These are phyloP conservation scores for Mus minutoides DNA, from an alignment of 2,797 vertebrate species.

Conservation along the genomic window DNA sequence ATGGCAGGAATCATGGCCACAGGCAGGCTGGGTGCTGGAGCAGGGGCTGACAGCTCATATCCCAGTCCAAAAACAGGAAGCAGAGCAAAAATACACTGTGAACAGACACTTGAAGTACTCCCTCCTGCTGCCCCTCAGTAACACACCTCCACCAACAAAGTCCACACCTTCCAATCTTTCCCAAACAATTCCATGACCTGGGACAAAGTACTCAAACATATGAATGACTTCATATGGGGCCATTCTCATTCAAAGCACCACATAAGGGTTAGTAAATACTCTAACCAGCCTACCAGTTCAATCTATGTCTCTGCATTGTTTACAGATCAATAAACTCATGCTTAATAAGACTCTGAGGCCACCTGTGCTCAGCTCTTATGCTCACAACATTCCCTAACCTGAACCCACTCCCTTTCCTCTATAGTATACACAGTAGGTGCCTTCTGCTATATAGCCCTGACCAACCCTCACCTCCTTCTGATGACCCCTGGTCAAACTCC, in stretches of 20 bases:
- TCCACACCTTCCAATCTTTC: background rate
- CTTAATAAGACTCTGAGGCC: background rate
- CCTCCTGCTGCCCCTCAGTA: background rate
- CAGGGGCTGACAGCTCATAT: background rate
- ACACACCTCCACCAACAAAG: background rate
- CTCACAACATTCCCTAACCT: background rate
- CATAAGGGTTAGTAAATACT: too few relatives aligned
- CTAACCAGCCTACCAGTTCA: background rate
- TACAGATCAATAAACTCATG: fast-evolving
- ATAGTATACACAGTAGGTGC: background rate
- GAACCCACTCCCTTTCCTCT: background rate
- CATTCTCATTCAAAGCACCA: background rate
- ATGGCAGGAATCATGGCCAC: background rate
- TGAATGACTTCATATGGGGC: background rate
- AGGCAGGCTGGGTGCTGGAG: background rate
- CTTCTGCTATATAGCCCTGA: background rate
- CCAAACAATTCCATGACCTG: background rate
- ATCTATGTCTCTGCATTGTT: background rate
- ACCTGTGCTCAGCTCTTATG: background rate
- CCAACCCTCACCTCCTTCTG: background rate
- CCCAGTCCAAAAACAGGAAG: background rate
- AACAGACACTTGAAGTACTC: background rate
- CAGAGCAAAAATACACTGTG: too few relatives aligned
- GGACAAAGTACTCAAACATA: background rate
- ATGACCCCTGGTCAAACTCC: background rate